Percentiles rank a stretch among this genome's conserved stretches.
These are phyloP conservation scores for Tragulus kanchil DNA, from an alignment of 2,113 vertebrate species.

Conservation along the genomic window DNA sequence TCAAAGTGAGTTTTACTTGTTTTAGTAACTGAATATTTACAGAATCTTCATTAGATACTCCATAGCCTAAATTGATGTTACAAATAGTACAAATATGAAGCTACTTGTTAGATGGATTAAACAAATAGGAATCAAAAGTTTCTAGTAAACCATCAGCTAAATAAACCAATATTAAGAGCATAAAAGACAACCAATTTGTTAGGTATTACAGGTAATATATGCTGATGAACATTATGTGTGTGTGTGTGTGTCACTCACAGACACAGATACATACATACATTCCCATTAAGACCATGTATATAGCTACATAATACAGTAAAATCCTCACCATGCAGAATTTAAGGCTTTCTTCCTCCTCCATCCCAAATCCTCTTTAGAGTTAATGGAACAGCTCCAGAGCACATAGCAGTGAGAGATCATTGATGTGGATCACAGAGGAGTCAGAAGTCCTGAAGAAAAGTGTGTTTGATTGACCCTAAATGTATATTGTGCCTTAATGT, in stretches of 20 bases:
- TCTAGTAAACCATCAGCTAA: not conserved
- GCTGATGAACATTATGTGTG: not conserved
- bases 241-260: not conserved
- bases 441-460: not conserved
- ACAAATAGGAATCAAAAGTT: not conserved
- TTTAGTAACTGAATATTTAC: not conserved
- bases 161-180: not conserved
- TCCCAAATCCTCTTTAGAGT: not conserved
- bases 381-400: not conserved
- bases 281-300: not conserved
- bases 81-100: not conserved
- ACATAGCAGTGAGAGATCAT: not conserved
- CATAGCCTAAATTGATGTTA: not conserved
- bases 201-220: not conserved
- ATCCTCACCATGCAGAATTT: not conserved
- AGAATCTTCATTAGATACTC: not conserved
- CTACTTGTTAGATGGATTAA: not conserved
- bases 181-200: not conserved
- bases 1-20: not conserved
- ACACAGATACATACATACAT: not conserved
- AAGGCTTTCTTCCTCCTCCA: not conserved
- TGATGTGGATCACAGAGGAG: not conserved
- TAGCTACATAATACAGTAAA: not conserved
- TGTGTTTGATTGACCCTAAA: not conserved
- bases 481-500: rapidly evolving